Percentiles rank a stretch among this genome's conserved stretches.
Evolutionary conservation across 2,113 vertebrate species (phyloP).

Genomic region (Rafetus swinhoei): DNA sequence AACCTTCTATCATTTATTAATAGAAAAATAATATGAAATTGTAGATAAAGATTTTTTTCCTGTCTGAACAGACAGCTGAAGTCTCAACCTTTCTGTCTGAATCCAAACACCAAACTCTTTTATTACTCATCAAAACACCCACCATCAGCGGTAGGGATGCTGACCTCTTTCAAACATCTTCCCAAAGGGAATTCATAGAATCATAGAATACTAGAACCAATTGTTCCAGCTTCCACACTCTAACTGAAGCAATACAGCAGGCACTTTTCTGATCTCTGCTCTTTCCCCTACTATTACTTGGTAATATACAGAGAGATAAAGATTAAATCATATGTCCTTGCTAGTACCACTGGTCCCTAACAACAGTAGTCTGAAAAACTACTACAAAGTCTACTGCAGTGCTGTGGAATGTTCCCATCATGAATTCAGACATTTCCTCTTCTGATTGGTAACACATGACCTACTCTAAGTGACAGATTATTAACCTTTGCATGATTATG

Average conservation of each 20-base stretch:
- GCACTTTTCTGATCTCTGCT: conserved; percentile 25
- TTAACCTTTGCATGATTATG: background rate
- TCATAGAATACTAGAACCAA: no score
- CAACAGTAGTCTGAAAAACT: conserved; percentile 21
- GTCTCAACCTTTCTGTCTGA: conserved; percentile 41
- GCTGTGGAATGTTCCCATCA: background rate
- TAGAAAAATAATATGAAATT: conserved; percentile 13
- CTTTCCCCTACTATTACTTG: conserved; percentile 23
- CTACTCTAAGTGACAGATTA: accelerated
- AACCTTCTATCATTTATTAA: conserved; percentile 3
- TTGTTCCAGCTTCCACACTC: conserved; percentile 43
- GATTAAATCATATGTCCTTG: conserved; percentile 6
- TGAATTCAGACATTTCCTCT: background rate
- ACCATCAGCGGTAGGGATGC: conserved; percentile 5
- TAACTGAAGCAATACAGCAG: conserved; percentile 32
- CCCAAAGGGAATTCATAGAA: background rate
- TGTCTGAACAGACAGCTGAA: conserved; percentile 33
- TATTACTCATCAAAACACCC: conserved; percentile 33
- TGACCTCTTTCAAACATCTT: conserved; percentile 42
- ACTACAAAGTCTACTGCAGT: background rate
- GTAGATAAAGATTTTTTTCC: background rate
- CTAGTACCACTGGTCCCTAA: background rate
- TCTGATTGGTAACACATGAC: background rate
- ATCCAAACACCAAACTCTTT: conserved; percentile 30
- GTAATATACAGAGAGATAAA: conserved; percentile 27